phyloP scores from a whole-genome alignment of 1,140 invertebrate genomes.

The Branchinecta lindahli region DNA sequence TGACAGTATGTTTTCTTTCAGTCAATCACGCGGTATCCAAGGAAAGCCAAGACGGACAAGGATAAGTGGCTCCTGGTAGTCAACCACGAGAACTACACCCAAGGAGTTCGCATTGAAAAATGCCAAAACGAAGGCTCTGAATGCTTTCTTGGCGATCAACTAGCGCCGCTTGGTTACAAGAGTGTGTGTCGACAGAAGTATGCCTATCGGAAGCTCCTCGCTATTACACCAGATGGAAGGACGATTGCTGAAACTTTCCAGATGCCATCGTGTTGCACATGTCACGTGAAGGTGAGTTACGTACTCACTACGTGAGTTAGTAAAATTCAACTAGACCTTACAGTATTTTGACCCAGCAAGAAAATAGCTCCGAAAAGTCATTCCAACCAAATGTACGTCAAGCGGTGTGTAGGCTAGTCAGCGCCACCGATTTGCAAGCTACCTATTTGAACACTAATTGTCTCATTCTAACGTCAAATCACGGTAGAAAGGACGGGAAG shows the following conservation, averaged over 20 bases:
- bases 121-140: constrained; percentile 35
- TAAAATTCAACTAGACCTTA: too few species aligned
- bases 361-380: too few species aligned
- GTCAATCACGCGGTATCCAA: constrained; percentile 28
- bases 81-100: constrained; percentile 38
- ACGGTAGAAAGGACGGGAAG: too few species aligned
- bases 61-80: constrained; percentile 40
- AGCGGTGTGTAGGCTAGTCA: too few species aligned
- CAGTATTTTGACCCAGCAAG: too few species aligned
- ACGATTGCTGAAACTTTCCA: constrained; percentile 35
- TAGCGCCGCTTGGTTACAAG: constrained; percentile 32
- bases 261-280: constrained; percentile 47
- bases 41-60: constrained; percentile 32
- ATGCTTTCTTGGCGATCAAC: not conserved
- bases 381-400: too few species aligned
- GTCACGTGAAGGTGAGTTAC: constrained; percentile 29
- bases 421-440: too few species aligned
- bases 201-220: constrained; percentile 35
- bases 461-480: too few species aligned
- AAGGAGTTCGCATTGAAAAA: constrained; percentile 38
- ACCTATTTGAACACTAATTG: too few species aligned
- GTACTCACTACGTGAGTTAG: too few species aligned
- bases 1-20: not conserved
- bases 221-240: constrained; percentile 34
- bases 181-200: constrained; percentile 46